phyloP scores from a whole-genome alignment of 35 echinoderm and acorn worm genomes.

The Antedon bifida region DNA sequence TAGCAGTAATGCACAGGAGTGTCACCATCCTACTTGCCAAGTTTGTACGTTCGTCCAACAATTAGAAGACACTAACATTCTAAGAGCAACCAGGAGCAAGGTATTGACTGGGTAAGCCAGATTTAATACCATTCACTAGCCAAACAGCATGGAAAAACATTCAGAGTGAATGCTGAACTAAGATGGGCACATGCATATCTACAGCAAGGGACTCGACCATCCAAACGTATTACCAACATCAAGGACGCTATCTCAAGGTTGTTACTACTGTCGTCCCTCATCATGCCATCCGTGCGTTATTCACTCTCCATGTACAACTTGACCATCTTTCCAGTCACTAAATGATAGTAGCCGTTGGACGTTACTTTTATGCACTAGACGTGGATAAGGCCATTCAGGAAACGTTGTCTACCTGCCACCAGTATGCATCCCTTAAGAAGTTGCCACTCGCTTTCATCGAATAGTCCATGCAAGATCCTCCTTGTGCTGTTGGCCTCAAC shows the following conservation, averaged over 20 bases:
- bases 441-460: background rate
- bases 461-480: constrained; percentile 27
- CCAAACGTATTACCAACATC: background rate
- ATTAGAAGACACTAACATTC: background rate
- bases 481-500: constrained; percentile 23
- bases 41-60: background rate
- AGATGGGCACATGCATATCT: background rate
- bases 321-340: background rate
- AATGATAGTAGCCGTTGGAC: background rate
- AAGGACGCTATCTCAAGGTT: background rate
- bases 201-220: background rate
- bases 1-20: background rate
- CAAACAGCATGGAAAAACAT: background rate
- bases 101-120: background rate
- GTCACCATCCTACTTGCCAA: background rate
- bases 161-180: background rate
- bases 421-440: constrained; percentile 27
- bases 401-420: constrained; percentile 41
- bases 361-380: constrained; percentile 51
- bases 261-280: background rate
- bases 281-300: background rate
- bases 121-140: constrained; percentile 4
- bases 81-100: background rate
- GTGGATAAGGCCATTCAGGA: constrained; percentile 42
- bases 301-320: background rate